Conservation (phyloP, 2,113 vertebrate species). For the Paradisaea rubra region DNA sequence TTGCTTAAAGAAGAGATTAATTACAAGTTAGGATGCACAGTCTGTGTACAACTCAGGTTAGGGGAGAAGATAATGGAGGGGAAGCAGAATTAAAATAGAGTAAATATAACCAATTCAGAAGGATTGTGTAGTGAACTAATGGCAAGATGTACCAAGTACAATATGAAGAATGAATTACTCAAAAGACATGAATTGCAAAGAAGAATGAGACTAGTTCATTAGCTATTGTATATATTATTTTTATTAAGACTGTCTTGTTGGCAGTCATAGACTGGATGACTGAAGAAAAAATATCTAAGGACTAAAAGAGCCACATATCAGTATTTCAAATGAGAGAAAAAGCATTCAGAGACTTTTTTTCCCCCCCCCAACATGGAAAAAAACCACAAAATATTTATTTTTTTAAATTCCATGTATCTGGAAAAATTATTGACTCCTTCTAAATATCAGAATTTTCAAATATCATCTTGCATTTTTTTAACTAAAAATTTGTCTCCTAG, state of each 20-base stretch:
- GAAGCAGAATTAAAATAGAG: neutral
- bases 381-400: rapidly evolving
- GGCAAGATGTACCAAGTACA: neutral
- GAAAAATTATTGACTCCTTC: neutral
- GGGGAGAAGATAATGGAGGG: neutral
- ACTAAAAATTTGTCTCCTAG: neutral
- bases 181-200: neutral
- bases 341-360: neutral
- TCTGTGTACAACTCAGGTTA: neutral
- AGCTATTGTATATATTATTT: neutral
- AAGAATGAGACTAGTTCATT: neutral
- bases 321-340: neutral
- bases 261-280: neutral
- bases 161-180: neutral
- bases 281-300: neutral
- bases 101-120: neutral
- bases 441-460: neutral
- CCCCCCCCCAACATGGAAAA: neutral
- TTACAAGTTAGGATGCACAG: neutral
- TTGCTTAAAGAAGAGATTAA: neutral
- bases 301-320: neutral
- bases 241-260: neutral
- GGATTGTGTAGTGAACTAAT: neutral
- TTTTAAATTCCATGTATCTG: neutral
- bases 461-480: neutral